phyloP scores from a whole-genome alignment of 2,797 vertebrate species.

The Sebastes steindachneri region DNA sequence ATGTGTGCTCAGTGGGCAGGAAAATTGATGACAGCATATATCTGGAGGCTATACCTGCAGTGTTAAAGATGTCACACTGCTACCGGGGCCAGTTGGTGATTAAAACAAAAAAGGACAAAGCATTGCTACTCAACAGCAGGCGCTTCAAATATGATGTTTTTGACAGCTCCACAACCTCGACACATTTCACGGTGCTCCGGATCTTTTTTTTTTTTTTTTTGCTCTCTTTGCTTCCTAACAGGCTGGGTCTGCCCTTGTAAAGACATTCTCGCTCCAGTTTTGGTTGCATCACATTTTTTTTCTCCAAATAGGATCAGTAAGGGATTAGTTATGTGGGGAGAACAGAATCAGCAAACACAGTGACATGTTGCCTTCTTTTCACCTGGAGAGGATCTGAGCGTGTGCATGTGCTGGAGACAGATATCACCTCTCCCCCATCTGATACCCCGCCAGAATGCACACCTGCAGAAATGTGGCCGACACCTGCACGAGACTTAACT shows the following conservation, averaged over 20 bases:
- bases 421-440: slow-evolving; percentile 63
- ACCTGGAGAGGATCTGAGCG: slow-evolving; percentile 62
- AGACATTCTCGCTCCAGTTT: slow-evolving; percentile 64
- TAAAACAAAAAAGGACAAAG: slow-evolving; percentile 58
- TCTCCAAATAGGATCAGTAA: slow-evolving; percentile 69
- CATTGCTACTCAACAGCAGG: slow-evolving; percentile 27
- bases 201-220: slow-evolving; percentile 8
- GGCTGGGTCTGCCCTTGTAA: slow-evolving; percentile 47
- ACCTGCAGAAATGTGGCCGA: slow-evolving; percentile 74
- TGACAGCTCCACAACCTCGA: slow-evolving; percentile 54
- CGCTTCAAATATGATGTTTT: slow-evolving; percentile 42
- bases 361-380: slow-evolving; percentile 60
- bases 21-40: slow-evolving; percentile 70
- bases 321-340: slow-evolving; percentile 71
- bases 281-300: slow-evolving; percentile 70
- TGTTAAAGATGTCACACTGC: slow-evolving; percentile 66
- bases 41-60: slow-evolving; percentile 66
- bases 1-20: slow-evolving; percentile 66
- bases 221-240: slow-evolving; percentile 43
- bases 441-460: slow-evolving; percentile 60
- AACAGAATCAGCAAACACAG: slow-evolving; percentile 76
- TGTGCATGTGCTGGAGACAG: slow-evolving; percentile 53
- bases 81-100: slow-evolving; percentile 57
- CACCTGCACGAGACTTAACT: slow-evolving; percentile 47
- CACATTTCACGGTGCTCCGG: slow-evolving; percentile 27